These are phyloP conservation scores for Pheosia tremula DNA, from an alignment of 2,888 invertebrate genomes.

Conservation along the genomic window DNA sequence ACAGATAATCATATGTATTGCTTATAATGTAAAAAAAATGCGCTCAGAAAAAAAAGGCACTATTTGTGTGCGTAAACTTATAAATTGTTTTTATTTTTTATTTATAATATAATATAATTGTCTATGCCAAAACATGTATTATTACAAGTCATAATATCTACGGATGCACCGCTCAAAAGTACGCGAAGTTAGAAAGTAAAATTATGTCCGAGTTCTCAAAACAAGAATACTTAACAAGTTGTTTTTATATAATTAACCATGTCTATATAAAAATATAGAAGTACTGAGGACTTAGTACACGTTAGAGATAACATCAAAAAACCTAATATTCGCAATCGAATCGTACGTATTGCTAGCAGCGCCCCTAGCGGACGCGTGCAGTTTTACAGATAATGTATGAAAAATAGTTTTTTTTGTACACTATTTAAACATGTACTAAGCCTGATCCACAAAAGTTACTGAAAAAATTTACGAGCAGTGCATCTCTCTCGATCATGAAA, in stretches of 20 bases:
- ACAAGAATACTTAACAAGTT: too few relatives aligned
- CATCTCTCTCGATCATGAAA: conserved; percentile 9
- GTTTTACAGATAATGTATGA: too few relatives aligned
- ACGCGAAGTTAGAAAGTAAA: conserved; percentile 14
- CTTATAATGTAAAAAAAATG: conserved; percentile 53
- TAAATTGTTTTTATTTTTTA: conserved; percentile 30
- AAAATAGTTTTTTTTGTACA: conserved; percentile 6
- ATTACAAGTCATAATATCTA: conserved; percentile 2
- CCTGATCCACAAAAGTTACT: conserved; percentile 12
- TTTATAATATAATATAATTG: conserved; percentile 34
- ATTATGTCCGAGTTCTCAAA: not conserved
- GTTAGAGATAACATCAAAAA: too few relatives aligned
- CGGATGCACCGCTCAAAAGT: conserved; percentile 22
- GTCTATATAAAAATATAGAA: too few relatives aligned
- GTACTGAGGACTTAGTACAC: too few relatives aligned
- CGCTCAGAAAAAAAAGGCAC: conserved; percentile 59
- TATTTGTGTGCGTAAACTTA: conserved; percentile 53
- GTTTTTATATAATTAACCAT: too few relatives aligned
- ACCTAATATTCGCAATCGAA: too few relatives aligned
- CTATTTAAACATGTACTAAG: not conserved
- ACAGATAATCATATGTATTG: conserved; percentile 45
- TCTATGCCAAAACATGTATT: conserved; percentile 30
- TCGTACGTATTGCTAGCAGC: too few relatives aligned
- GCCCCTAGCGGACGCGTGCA: too few relatives aligned
- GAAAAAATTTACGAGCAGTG: conserved; percentile 31